Evolutionary conservation across 2,797 vertebrate genomes (phyloP).

Genomic region (Nothura maculosa): DNA sequence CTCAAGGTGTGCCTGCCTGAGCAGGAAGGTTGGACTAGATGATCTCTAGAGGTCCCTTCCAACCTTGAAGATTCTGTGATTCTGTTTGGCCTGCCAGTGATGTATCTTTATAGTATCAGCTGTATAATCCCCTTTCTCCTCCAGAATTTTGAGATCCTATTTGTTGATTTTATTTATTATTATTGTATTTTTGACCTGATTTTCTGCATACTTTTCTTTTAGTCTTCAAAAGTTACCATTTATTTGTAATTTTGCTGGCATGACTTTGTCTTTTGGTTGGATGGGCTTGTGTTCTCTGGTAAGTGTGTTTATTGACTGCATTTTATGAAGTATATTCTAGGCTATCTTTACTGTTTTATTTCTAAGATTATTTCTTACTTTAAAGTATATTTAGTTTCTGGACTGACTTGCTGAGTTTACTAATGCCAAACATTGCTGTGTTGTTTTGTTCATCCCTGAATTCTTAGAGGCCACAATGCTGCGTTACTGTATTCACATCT

Average conservation of each 20-base stretch:
- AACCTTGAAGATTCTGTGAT: too few relatives aligned
- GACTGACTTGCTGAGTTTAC: neutral
- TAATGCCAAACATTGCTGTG: neutral
- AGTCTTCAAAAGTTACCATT: neutral
- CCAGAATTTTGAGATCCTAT: neutral
- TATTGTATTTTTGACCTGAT: neutral
- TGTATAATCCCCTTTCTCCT: neutral
- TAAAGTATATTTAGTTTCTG: slow-evolving; percentile 55
- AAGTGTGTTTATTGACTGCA: slow-evolving; percentile 22
- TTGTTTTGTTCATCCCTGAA: neutral
- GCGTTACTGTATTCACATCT: slow-evolving; percentile 35
- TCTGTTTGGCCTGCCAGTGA: neutral
- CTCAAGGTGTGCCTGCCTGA: too few relatives aligned
- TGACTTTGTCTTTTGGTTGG: neutral
- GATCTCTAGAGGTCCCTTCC: too few relatives aligned
- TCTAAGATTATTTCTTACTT: slow-evolving; percentile 37
- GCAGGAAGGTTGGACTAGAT: too few relatives aligned
- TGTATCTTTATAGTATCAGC: neutral
- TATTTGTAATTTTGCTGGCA: neutral
- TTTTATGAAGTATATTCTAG: slow-evolving; percentile 31
- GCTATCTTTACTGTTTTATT: slow-evolving; percentile 41
- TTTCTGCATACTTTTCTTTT: neutral
- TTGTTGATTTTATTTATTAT: neutral
- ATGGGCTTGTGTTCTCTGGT: neutral
- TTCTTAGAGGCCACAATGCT: neutral